A percentile compares a stretch with the other conserved stretches of the same genome.
These are phyloP conservation scores for Axinella damicornis DNA, from an alignment of 37 sponge, comb jelly and placozoan genomes.

Conservation along the genomic window DNA sequence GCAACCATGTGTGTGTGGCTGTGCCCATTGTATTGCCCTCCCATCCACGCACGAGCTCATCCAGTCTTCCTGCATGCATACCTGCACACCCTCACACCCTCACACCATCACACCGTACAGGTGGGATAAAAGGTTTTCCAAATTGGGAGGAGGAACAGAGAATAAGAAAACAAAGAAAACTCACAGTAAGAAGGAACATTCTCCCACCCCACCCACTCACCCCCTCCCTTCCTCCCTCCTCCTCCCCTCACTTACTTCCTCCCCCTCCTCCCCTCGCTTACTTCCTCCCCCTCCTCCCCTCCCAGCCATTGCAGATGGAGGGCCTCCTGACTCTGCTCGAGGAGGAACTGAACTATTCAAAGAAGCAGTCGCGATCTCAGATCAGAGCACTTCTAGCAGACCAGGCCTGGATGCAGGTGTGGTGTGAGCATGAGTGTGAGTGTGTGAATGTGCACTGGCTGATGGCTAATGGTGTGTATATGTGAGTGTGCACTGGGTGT, in stretches of 20 bases:
- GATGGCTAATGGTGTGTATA: too few relatives aligned
- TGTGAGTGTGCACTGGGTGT: too few relatives aligned
- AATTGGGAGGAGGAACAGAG: conserved; percentile 8
- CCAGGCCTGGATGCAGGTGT: neutral
- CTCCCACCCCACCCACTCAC: neutral
- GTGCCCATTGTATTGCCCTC: too few relatives aligned
- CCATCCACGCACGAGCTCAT: too few relatives aligned
- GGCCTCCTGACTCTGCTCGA: conserved; percentile 36
- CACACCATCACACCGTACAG: too few relatives aligned
- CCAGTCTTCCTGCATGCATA: too few relatives aligned
- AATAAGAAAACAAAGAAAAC: conserved; percentile 36
- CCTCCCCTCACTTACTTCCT: neutral
- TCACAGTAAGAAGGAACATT: conserved; percentile 27
- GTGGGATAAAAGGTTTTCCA: too few relatives aligned
- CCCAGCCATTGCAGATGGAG: conserved; percentile 57
- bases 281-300: neutral
- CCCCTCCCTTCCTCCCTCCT: neutral
- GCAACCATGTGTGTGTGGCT: too few relatives aligned
- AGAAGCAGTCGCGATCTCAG: conserved; percentile 40
- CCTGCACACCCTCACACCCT: too few relatives aligned
- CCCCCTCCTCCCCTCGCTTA: neutral
- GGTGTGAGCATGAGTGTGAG: too few relatives aligned
- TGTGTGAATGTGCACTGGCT: too few relatives aligned
- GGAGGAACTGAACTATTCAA: conserved; percentile 58
- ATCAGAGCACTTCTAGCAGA: conserved; percentile 49